Base-by-base conservation (phyloP, 2,797 vertebrate species). In the Gephyroberyx darwinii region DNA sequence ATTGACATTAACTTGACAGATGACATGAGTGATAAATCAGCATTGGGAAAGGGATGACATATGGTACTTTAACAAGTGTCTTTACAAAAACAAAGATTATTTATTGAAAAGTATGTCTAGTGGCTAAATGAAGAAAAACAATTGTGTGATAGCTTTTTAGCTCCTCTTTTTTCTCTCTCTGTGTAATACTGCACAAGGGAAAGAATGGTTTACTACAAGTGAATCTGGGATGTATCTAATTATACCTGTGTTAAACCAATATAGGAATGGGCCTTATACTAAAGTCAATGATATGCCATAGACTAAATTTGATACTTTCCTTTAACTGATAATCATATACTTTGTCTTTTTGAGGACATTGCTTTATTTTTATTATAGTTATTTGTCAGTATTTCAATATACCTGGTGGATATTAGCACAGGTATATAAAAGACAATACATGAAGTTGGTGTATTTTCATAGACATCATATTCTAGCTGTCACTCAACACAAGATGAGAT, bases 91-190 rank as follows among this genome's bases (percentile, higher is more conserved):
- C 94, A 95, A 97, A 94, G 95, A 96, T 97, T 99, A 99, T 99
- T 99, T 99, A 99, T 99, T 99, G 96, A 96, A 96, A 97, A 96
- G 95, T 89, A 96, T 96, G 96, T 98, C 96, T 97, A 96, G 96
- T 98, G 96, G 95, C 95, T 96, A 95, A 96, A 97, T 96, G 91
- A 94, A 95, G 93, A 96, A 94, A 96, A 91, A 95, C 95, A 92
- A 86, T 95, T 95, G 95, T 96, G 95, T 95, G 95, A 96, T 90
- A 92, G 90, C 90, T 95, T 95, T 88, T 91, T 86, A 96, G 95
- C 94, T 91, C 51, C 80, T 86, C 86, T 94, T 85, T 73, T 80
- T 82, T 83, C 75, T 89, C 77, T 86, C 63, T 91, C 61, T 89
- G 79, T 92, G 89, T 92, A 86, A 87, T 85, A 83, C 83, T 82